Conservation (phyloP, 2,888 invertebrate genomes). For the Eilema depressum region DNA sequence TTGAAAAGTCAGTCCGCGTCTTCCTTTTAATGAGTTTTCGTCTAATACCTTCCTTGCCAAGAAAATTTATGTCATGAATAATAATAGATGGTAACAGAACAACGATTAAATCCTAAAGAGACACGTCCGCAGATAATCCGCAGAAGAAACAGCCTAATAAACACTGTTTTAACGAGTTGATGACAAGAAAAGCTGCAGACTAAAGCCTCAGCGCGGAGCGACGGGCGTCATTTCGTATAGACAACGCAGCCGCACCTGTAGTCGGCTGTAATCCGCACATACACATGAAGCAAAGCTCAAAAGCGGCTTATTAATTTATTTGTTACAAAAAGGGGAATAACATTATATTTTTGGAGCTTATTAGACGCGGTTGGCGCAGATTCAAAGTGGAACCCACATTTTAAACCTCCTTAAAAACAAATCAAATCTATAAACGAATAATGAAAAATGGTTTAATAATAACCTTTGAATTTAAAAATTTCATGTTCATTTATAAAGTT, state of each 20-base stretch:
- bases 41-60: conserved; percentile 82
- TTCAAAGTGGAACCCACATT: neutral
- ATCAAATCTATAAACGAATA: neutral
- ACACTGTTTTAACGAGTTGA: conserved; percentile 74
- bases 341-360: neutral
- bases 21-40: conserved; percentile 86
- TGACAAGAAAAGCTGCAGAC: conserved; percentile 61
- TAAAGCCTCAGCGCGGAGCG: conserved; percentile 11
- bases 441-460: neutral
- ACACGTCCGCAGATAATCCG: conserved; percentile 79
- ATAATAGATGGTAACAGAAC: conserved; percentile 80
- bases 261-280: conserved; percentile 37
- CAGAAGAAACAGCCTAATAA: conserved; percentile 77
- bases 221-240: conserved; percentile 22
- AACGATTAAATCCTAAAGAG: conserved; percentile 81
- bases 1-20: conserved; percentile 85
- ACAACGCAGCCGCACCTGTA: conserved; percentile 33
- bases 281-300: conserved; percentile 30
- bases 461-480: too few species aligned
- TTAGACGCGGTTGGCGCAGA: neutral
- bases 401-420: neutral
- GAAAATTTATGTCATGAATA: conserved; percentile 86
- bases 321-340: conserved; percentile 22
- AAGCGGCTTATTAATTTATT: conserved; percentile 37
- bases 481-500: too few species aligned